Evolutionary conservation across 2,797 vertebrate species (phyloP).

Genomic region (Lemur catta): DNA sequence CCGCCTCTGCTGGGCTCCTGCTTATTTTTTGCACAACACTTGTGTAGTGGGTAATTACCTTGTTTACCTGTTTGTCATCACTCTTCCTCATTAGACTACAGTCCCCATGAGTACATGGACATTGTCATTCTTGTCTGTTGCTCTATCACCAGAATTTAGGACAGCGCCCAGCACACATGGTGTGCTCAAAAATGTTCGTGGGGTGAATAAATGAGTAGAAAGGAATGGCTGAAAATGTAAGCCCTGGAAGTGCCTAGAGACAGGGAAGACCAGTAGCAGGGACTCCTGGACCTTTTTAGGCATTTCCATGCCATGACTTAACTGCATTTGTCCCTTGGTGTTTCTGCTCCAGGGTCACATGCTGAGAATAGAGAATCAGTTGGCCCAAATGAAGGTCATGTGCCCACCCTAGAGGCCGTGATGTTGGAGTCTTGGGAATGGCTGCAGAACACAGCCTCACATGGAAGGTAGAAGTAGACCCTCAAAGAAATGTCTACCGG

Average conservation of each 20-base stretch:
- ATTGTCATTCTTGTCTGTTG: neutral
- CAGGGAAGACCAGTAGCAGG: neutral
- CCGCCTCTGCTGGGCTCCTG: neutral
- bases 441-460: neutral
- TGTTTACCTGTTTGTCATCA: neutral
- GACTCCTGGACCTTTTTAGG: neutral
- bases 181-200: neutral
- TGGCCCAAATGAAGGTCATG: neutral
- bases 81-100: neutral
- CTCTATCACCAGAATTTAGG: neutral
- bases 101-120: neutral
- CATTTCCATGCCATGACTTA: neutral
- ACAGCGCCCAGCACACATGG: neutral
- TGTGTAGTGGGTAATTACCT: neutral
- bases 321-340: neutral
- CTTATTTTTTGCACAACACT: neutral
- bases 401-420: neutral
- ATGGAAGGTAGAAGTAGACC: neutral
- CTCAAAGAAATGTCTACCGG: neutral
- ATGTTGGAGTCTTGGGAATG: neutral
- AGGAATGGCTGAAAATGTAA: neutral
- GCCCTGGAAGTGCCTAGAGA: neutral
- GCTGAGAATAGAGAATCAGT: neutral
- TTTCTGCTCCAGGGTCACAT: neutral
- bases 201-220: neutral